Evolutionary conservation across 1,140 invertebrate genomes (phyloP), one percentile per base, ranked within the genome.

Genomic region (Idris sp.): DNA sequence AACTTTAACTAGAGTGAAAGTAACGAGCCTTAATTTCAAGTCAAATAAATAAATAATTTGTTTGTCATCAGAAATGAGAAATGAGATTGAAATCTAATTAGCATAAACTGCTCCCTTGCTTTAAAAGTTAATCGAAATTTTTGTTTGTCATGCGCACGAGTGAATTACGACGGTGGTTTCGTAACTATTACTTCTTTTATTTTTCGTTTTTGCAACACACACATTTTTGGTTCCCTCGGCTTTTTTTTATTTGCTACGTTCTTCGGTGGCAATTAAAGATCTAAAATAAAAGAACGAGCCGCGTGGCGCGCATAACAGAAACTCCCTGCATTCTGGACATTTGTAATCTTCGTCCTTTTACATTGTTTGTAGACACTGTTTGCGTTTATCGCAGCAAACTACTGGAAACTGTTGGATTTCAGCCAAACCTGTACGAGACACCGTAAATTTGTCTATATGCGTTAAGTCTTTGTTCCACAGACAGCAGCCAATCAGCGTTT

Each of bases 311-410:
- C 43, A 43, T 51, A 30, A 25, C 28, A n/a, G 13, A 38, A 26
- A 36, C 30, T 30, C 33, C 30, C 25, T 53, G 65, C 61, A 73
- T 73, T 72, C 43, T 58, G 54, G 18, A 64, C 73, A 53, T 73
- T 78, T 72, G 62, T 71, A 73, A 64, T 74, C 30, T 44, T 41
- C 30, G 30, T 59, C 19, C 43, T 64, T 71, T 67, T 62, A 76
- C 72, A 81, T 77, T 81, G 74, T 77, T 79, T 74, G 68, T 13
- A 44, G 67, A 38, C 49, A 65, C 36, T 74, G 76, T 79, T 78
- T 77, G 77, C 72, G 72, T 77, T 79, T 74, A 71, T 69, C 59
- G 56, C 40, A 35, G 53, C 25, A 48, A 53, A 38, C 38, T 40
- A 15, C 36, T 51, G 51, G 49, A 75, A 62, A 74, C 53, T n/a